Percentiles rank a stretch among this genome's conserved stretches.
Conservation (phyloP, 2,888 invertebrate species). For the Antheraea assamensis region DNA sequence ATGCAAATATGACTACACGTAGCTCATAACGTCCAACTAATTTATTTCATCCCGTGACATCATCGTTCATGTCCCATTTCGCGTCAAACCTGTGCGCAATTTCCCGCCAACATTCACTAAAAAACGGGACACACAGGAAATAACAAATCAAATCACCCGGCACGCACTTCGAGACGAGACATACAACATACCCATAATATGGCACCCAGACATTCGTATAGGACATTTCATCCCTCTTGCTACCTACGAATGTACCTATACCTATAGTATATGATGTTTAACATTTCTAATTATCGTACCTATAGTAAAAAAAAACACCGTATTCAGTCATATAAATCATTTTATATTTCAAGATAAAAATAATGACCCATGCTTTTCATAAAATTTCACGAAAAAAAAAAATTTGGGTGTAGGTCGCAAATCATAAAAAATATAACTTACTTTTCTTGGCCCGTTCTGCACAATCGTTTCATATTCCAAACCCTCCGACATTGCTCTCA, state of each 20-base stretch:
- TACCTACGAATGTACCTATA: constrained; percentile 38
- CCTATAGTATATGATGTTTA: not conserved
- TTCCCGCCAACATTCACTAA: constrained; percentile 25
- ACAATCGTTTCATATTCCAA: constrained; percentile 85
- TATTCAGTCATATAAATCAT: not conserved
- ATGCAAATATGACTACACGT: constrained; percentile 13
- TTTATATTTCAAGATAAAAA: not conserved
- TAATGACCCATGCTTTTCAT: not conserved
- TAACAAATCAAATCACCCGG: constrained; percentile 44
- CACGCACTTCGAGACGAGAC: constrained; percentile 52
- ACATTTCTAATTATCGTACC: not conserved
- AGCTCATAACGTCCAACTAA: not conserved
- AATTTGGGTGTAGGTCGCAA: not conserved
- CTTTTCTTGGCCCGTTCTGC: constrained; percentile 85
- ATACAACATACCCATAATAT: constrained; percentile 53
- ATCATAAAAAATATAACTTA: constrained; percentile 59
- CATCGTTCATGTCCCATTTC: constrained; percentile 17
- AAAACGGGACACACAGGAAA: constrained; percentile 56
- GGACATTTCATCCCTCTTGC: constrained; percentile 53
- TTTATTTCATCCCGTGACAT: constrained; percentile 18
- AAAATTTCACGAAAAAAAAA: not conserved
- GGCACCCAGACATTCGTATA: constrained; percentile 76
- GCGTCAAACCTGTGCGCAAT: constrained; percentile 20
- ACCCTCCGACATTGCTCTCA: constrained; percentile 81
- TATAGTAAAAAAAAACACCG: not conserved